phyloP scores from a whole-genome alignment of 2,888 invertebrate genomes.

The Polylopha cassiicola region DNA sequence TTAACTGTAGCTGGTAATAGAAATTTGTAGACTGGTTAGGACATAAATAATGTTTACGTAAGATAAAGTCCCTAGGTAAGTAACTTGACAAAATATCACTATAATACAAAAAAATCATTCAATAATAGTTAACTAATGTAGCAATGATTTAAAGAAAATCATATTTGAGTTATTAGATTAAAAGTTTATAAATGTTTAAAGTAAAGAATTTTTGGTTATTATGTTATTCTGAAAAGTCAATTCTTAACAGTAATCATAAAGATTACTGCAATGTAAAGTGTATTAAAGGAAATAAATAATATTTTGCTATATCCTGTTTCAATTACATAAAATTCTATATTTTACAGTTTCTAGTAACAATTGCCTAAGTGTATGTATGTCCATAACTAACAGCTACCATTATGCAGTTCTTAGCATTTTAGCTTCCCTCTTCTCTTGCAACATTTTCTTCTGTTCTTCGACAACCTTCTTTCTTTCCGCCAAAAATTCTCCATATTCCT shows the following conservation, averaged over 20 bases:
- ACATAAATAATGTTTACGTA: conserved; percentile 13
- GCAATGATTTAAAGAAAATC: too few species aligned
- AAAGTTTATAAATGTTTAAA: too few species aligned
- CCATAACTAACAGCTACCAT: conserved; percentile 24
- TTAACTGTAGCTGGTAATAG: conserved; percentile 12
- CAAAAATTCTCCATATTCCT: conserved; percentile 89
- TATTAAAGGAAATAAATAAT: conserved; percentile 18
- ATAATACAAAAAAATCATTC: too few species aligned
- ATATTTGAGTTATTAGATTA: too few species aligned
- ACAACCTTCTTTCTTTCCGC: conserved; percentile 83
- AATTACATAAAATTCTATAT: neutral
- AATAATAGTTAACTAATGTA: too few species aligned
- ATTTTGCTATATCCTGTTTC: conserved; percentile 18
- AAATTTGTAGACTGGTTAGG: conserved; percentile 18
- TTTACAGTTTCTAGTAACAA: conserved; percentile 1
- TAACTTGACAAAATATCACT: conserved; percentile 11
- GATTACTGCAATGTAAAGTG: conserved; percentile 14
- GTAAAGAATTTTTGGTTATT: too few species aligned
- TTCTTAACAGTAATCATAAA: conserved; percentile 14
- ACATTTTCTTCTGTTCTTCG: conserved; percentile 83
- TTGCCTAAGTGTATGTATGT: conserved; percentile 22
- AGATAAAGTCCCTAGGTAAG: conserved; percentile 10
- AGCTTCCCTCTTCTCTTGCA: conserved; percentile 91
- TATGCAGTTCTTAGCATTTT: conserved; percentile 90
- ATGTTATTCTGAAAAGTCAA: too few species aligned